Percentiles rank a stretch among this genome's conserved stretches.
Conservation (phyloP, 2,113 vertebrate species). For the Psittacara wagleri region DNA sequence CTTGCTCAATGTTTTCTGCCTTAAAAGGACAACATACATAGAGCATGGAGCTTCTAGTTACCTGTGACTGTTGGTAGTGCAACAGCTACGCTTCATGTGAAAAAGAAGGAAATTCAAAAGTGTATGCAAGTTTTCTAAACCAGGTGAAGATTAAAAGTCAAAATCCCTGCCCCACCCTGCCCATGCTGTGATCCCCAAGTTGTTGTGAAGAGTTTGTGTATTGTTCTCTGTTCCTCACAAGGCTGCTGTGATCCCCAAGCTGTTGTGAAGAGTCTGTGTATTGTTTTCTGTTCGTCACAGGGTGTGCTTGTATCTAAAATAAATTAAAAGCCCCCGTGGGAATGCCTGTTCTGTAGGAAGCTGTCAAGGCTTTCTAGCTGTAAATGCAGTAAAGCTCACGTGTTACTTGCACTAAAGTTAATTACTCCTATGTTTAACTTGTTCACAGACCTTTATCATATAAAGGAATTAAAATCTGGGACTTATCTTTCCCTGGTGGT, state of each 20-base stretch:
- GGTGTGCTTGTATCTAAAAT: not conserved
- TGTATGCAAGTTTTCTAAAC: not conserved
- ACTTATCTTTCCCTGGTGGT: not conserved
- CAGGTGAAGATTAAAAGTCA: not conserved
- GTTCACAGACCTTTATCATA: not conserved
- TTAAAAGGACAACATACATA: not conserved
- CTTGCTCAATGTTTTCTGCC: not conserved
- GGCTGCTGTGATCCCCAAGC: not conserved
- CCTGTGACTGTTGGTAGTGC: not conserved
- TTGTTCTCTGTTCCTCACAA: not conserved
- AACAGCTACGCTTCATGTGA: not conserved
- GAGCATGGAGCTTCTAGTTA: not conserved
- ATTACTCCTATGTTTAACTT: not conserved
- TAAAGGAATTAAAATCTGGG: not conserved
- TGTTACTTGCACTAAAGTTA: not conserved
- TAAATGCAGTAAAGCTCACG: not conserved
- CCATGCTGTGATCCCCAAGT: not conserved
- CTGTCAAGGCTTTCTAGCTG: constrained; percentile 20
- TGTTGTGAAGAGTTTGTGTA: not conserved
- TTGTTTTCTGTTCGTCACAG: constrained; percentile 14
- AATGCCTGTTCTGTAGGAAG: not conserved
- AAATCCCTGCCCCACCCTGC: rapidly evolving
- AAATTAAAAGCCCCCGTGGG: not conserved
- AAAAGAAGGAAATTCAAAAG: not conserved
- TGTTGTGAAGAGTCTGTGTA: not conserved